These are phyloP conservation scores for Pegea sp. DNA, from an alignment of 23 tunicate species.

Conservation along the genomic window DNA sequence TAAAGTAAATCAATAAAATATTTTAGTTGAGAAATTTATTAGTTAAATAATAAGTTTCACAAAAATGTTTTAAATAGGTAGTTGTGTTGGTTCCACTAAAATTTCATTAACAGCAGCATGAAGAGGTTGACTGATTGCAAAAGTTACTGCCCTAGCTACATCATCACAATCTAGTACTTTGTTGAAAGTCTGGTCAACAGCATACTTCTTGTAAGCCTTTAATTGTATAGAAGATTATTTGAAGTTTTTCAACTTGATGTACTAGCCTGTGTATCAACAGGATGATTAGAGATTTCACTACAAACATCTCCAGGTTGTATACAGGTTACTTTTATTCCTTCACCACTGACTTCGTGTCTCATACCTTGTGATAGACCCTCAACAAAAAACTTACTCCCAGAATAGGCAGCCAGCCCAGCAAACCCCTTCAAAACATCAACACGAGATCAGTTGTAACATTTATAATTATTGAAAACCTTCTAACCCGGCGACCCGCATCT, in stretches of 20 bases:
- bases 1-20: background rate
- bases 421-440: slow-evolving; percentile 63
- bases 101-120: slow-evolving; percentile 57
- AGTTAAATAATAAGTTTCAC: background rate
- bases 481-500: slow-evolving; percentile 69
- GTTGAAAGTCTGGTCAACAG: slow-evolving; percentile 6
- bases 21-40: background rate
- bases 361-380: slow-evolving; percentile 75
- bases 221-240: too few species aligned
- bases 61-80: slow-evolving; percentile 18
- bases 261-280: slow-evolving; percentile 39
- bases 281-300: slow-evolving; percentile 9
- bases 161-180: slow-evolving; percentile 57
- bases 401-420: slow-evolving; percentile 69
- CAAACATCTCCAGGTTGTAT: slow-evolving; percentile 85
- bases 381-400: slow-evolving; percentile 85
- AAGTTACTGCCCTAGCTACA: slow-evolving; percentile 42
- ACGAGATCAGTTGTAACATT: too few species aligned
- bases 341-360: slow-evolving; percentile 41
- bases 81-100: slow-evolving; percentile 44
- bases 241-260: too few species aligned
- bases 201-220: slow-evolving; percentile 46
- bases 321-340: slow-evolving; percentile 79
- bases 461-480: too few species aligned
- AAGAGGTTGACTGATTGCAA: slow-evolving; percentile 52